Base-by-base conservation (phyloP, 1,140 invertebrate species). In the Neelides sp. region DNA sequence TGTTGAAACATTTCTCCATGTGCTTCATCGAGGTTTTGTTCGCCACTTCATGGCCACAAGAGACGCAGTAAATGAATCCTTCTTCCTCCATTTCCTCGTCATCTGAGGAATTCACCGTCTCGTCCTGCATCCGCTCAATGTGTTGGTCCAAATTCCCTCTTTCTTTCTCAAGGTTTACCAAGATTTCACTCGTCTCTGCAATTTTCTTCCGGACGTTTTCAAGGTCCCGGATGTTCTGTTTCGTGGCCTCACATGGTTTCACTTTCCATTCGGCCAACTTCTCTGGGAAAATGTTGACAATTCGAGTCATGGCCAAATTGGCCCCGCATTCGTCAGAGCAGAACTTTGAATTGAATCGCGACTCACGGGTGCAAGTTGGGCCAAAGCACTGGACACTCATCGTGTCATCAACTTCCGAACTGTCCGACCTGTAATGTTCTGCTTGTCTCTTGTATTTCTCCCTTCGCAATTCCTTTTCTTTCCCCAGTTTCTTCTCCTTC, bases 1-100 rank as follows among this genome's bases (percentile, higher is more conserved):
- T 95, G 58, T 92, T 87, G 64, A 91, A 94, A 68, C 89, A 93
- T 63, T 90, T 89, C 68, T 92, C 89, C 83, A 92, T 88, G 61
- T 93, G 93, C 64, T 88, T 88, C 5, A 95, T 79, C 1, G 88
- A 90, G 1, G 82, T 86, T 28, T 80, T 73, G 1, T 83, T 83
- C 64, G 86, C 82, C 41, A 96, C 82, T 69, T 95, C 90, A 66
- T 89, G 86, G 1, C 92, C 92, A 71, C 92, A 98, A 0, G 92
- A 95, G 12, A 97, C 89, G 68, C 93, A 98, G 64, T 93, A 93
- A 55, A 82, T 82, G 62, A 93, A 87, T 37, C 80, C 80, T 64
- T 88, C 84, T 12, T 78, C 76, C 45, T 83, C 77, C 41, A 70
- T 66, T 32, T 83, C 79, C 61, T 77, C 76, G 26, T 78, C 75